These are phyloP conservation scores for Phymorhynchus buccinoides DNA, from an alignment of 1,140 invertebrate species.

Conservation along the genomic window DNA sequence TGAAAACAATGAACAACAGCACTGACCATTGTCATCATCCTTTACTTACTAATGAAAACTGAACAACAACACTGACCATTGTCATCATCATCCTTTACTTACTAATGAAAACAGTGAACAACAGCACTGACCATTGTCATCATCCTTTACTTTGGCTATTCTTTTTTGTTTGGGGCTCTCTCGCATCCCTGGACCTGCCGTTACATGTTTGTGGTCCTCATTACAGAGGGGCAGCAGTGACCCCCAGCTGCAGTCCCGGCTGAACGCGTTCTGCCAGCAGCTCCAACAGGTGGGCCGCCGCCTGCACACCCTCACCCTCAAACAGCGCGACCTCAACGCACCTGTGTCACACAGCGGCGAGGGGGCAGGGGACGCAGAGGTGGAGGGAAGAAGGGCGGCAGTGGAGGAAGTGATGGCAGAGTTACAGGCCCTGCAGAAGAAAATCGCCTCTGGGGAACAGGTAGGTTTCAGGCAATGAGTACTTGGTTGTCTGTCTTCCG, in stretches of 20 bases:
- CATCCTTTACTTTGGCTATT: too few relatives aligned
- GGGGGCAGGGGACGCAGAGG: background rate
- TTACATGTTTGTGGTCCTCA: too few relatives aligned
- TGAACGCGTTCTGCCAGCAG: constrained; percentile 55
- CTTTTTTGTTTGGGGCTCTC: too few relatives aligned
- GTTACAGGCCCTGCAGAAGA: constrained; percentile 24
- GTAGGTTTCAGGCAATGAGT: background rate
- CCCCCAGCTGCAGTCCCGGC: constrained; percentile 41
- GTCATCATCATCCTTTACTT: too few relatives aligned
- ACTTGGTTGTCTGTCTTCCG: background rate
- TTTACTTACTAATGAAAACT: too few relatives aligned
- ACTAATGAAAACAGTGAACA: too few relatives aligned
- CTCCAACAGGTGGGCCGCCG: constrained; percentile 60
- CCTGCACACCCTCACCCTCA: constrained; percentile 55
- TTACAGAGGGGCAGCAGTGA: background rate
- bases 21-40: too few relatives aligned
- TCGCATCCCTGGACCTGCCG: too few relatives aligned
- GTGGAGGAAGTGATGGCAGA: constrained; percentile 25
- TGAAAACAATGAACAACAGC: too few relatives aligned
- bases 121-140: too few relatives aligned
- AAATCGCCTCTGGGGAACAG: constrained; percentile 21
- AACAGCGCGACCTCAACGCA: constrained; percentile 53
- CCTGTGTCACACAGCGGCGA: constrained; percentile 28
- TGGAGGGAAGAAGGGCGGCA: background rate
- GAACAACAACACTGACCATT: too few relatives aligned